Conservation (phyloP, 1,140 invertebrate species). For the Steinernema feltiae region DNA sequence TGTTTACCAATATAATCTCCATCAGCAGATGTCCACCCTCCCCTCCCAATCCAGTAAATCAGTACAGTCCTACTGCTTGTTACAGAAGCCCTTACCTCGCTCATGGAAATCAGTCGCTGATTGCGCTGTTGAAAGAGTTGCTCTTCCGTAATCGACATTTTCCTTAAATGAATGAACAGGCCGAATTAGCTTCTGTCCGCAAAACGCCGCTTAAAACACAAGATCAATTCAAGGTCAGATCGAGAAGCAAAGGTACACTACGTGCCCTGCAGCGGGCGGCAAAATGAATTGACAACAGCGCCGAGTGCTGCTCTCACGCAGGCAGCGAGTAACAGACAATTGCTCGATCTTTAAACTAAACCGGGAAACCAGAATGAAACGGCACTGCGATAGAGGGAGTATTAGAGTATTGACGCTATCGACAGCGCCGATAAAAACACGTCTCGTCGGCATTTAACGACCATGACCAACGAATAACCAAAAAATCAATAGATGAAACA, state of each 20-base stretch:
- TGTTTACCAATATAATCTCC: no score
- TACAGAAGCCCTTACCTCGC: neutral
- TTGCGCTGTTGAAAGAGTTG: conserved; percentile 3
- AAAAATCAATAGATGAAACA: no score
- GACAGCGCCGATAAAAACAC: no score
- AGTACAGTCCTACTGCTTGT: no score
- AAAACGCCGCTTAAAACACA: neutral
- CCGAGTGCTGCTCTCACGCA: neutral
- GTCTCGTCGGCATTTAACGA: no score
- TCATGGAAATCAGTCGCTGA: neutral
- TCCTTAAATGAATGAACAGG: neutral
- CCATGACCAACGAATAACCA: no score
- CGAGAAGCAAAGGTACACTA: neutral
- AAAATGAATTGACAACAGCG: neutral
- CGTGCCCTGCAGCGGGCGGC: no score
- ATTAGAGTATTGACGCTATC: no score
- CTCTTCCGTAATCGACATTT: neutral
- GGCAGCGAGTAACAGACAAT: neutral
- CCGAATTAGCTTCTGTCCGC: no score
- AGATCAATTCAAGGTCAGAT: neutral
- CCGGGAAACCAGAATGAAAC: neutral
- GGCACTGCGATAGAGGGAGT: no score
- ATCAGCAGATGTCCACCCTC: no score
- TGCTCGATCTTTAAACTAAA: neutral
- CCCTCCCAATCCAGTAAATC: neutral